phyloP scores from a whole-genome alignment of 1,140 invertebrate species.

The fruit fly (Drosophila melanogaster) region DNA sequence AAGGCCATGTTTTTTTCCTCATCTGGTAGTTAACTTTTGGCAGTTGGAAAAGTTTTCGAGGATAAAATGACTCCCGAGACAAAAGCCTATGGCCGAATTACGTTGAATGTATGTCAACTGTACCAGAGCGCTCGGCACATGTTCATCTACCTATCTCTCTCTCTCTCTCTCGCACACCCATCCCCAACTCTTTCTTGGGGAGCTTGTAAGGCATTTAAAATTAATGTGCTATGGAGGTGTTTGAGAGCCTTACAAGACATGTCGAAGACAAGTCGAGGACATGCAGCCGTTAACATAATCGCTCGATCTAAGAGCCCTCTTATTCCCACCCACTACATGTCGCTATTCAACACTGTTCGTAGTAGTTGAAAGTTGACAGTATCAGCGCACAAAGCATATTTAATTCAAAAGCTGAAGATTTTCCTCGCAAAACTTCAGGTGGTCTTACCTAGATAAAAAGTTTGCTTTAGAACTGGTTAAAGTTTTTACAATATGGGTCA shows the following conservation, averaged over 20 bases:
- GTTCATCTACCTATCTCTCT: not conserved
- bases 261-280: constrained; percentile 44
- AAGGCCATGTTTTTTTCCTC: constrained; percentile 5
- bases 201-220: constrained; percentile 63
- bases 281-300: constrained; percentile 44
- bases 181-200: constrained; percentile 4
- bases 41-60: constrained; percentile 52
- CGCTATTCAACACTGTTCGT: constrained; percentile 31
- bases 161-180: not conserved
- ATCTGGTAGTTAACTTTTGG: constrained; percentile 31
- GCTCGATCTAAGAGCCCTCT: constrained; percentile 9
- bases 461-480: not conserved
- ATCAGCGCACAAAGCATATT: not conserved
- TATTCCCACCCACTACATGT: constrained; percentile 2
- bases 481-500: not conserved
- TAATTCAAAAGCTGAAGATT: not conserved
- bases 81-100: constrained; percentile 53
- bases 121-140: constrained; percentile 16
- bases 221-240: constrained; percentile 56
- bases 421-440: not conserved
- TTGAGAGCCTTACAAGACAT: constrained; percentile 46
- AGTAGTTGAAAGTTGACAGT: not conserved
- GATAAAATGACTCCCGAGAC: constrained; percentile 56
- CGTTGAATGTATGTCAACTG: constrained; percentile 61
- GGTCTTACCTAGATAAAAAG: not conserved